A percentile compares a stretch with the other conserved stretches of the same genome.
Evolutionary conservation across 2,113 vertebrate genomes (phyloP).

Genomic region (Sclerurus mexicanus): DNA sequence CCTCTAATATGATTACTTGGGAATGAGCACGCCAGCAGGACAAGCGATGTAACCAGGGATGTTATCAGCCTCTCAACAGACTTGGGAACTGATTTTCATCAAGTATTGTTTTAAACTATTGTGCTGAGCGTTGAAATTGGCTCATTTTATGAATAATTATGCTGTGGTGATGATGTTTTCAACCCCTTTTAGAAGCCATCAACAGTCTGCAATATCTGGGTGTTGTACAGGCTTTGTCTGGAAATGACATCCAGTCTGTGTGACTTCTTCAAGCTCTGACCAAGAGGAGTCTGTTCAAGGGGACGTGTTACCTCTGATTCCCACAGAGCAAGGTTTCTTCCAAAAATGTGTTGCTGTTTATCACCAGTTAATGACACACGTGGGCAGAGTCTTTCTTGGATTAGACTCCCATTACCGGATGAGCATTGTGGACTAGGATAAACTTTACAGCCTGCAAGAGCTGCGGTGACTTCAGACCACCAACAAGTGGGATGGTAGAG

Average conservation of each 20-base stretch:
- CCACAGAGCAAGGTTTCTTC: neutral
- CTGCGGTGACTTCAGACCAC: neutral
- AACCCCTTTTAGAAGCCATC: conserved; percentile 20
- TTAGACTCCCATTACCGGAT: neutral
- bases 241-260: neutral
- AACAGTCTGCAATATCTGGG: neutral
- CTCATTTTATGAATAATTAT: neutral
- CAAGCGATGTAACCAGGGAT: neutral
- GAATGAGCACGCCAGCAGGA: neutral
- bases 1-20: conserved; percentile 17
- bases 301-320: neutral
- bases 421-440: accelerated
- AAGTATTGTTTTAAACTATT: conserved; percentile 27
- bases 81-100: conserved; percentile 40
- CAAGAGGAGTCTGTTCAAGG: neutral
- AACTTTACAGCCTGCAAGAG: neutral
- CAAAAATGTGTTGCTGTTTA: neutral
- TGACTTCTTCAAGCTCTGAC: neutral
- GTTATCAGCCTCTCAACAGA: conserved; percentile 2
- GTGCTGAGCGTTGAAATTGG: neutral
- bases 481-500: neutral
- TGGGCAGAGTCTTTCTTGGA: neutral
- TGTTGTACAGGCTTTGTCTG: neutral
- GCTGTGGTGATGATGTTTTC: neutral
- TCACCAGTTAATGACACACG: neutral